Evolutionary conservation across 1,140 invertebrate species (phyloP), one percentile per base, ranked within the genome.

Genomic region (Drosophila pachea): DNA sequence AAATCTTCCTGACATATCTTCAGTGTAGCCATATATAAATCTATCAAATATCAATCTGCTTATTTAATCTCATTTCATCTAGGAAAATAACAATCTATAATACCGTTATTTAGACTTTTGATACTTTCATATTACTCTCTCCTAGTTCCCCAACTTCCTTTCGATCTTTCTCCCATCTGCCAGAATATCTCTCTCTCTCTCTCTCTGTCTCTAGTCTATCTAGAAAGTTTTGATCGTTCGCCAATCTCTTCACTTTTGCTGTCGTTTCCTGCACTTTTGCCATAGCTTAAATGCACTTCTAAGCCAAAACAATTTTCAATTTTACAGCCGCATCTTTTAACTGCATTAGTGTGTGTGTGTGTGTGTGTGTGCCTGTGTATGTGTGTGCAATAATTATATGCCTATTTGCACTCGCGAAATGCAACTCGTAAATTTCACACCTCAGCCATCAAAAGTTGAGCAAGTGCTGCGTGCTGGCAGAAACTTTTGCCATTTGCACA

Each of bases 341-440:
- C 35, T 50, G 31, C n/a, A n/a, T 12, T 38, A 31, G 36, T 40
- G 14, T 52, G 33, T 40, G 29, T 16, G 12, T 56, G 14, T 36
- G 35, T 38, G 50, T 11, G 8, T 16, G 6, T 52, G 12, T 36
- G 14, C 16, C 7, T 35, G 32, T 9, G 29, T 40, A 14, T 16
- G 12, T 36, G 7, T 53, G 35, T 38, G 35, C n/a, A 67, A 82
- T 83, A 83, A 83, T 83, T 83, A 84, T 78, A 78, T 73, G 75
- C 68, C 73, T 75, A 73, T 83, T 83, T 83, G 58, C 58, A 49
- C 58, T 76, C 40, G 64, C 49, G 55, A 52, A 49, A 50, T 31
- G 60, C 53, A 50, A 50, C 68, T 59, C 53, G 65, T 67, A 73
- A 78, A 75, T 83, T 78, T 78, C 79, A 83, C 78, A 84, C 75